Base-by-base conservation (phyloP, 2,113 vertebrate species). In the Dasyornis broadbenti region DNA sequence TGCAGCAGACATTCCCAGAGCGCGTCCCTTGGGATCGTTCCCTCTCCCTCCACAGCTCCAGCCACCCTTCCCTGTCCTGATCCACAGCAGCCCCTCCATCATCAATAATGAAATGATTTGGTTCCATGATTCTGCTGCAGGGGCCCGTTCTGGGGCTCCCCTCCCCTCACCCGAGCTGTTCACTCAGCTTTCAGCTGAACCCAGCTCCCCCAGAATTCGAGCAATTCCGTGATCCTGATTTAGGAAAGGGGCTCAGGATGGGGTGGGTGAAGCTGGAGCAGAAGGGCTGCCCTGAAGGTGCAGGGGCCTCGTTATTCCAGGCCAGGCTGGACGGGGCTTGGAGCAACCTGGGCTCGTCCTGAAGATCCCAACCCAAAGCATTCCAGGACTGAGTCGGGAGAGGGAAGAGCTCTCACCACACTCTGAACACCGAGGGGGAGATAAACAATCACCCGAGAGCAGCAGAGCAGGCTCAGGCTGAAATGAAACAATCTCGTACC, bases 51-150 rank as follows among this genome's bases (percentile, higher is more conserved):
- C 5, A 4, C 39, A 86, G 14, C 39, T 68, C 35, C 12, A 2
- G 39, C 11, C 2, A 0, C 40, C 11, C 2, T 5, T 82, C 37
- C 49, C 18, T 13, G 53, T 15, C 57, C 61, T 7, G 6, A 30
- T 9, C 39, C 42, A n/a, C 5, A 1, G 3, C 21, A 8, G 21
- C 18, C 28, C 30, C 59, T n/a, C 44, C 42, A n/a, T 0, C 30
- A 26, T 28, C 19, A 4, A 2, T 3, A 10, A 54, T 5, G 3
- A n/a, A 5, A 0, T 1, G 4, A 20, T 31, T 63, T 45, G 5
- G 1, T 3, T 2, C 56, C 0, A 9, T 47, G 47, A 1, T 61
- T 37, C 14, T 33, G 9, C 1, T 60, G 17, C 22, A 54, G 9
- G 13, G n/a, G 63, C 12, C 2, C 7, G 4, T 53, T 5, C 56